Evolutionary conservation across 2,888 invertebrate species (phyloP).

Genomic region (Macaria liturata): DNA sequence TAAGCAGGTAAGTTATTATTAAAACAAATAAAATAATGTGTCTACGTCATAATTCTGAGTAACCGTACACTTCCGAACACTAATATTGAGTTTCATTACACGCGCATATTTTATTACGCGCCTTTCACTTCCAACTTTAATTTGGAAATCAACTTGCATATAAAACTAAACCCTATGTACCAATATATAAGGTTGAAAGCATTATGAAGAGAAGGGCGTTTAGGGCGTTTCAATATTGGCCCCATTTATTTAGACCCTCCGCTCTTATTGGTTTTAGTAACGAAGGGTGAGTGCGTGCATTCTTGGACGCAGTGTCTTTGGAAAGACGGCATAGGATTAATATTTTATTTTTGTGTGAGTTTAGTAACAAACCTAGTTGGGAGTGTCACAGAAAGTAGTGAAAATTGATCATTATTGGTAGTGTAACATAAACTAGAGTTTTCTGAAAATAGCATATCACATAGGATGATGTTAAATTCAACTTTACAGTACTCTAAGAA

Average conservation of each 20-base stretch:
- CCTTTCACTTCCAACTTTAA: slow-evolving; percentile 59
- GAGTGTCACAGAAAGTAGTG: too few relatives aligned
- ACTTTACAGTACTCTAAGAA: too few relatives aligned
- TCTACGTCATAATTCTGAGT: too few relatives aligned
- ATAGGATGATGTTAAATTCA: too few relatives aligned
- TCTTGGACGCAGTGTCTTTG: slow-evolving; percentile 65
- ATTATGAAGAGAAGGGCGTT: slow-evolving; percentile 34
- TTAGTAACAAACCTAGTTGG: too few relatives aligned
- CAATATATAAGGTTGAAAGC: slow-evolving; percentile 40
- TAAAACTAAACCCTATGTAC: slow-evolving; percentile 31
- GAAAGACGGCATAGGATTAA: slow-evolving; percentile 40
- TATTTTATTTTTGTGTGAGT: slow-evolving; percentile 1
- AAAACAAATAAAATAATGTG: too few relatives aligned
- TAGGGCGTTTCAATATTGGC: slow-evolving; percentile 65
- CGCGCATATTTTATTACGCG: slow-evolving; percentile 47
- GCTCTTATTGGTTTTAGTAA: slow-evolving; percentile 78
- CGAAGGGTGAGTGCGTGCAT: slow-evolving; percentile 67
- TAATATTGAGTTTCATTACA: slow-evolving; percentile 23
- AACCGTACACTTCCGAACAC: slow-evolving; percentile 20
- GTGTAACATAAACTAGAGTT: too few relatives aligned
- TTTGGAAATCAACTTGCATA: slow-evolving; percentile 36
- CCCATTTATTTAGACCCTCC: slow-evolving; percentile 63
- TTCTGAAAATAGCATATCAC: too few relatives aligned
- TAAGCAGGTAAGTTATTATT: too few relatives aligned
- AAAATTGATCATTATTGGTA: too few relatives aligned